A percentile compares a stretch with the other conserved stretches of the same genome.
Evolutionary conservation across 2,888 invertebrate genomes (phyloP).

Genomic region (Clistopyga incitator): DNA sequence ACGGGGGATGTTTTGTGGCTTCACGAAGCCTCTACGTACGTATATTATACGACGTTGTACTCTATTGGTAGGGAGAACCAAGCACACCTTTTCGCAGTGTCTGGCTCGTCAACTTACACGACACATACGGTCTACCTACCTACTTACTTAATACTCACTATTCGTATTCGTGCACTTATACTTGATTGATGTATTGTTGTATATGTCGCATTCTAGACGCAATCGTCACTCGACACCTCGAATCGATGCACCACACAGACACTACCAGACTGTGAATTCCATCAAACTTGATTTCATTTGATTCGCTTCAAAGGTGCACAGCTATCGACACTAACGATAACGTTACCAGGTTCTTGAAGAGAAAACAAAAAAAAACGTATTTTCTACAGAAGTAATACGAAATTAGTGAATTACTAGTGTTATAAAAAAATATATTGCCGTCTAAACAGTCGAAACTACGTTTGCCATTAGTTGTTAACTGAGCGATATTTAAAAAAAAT

Average conservation of each 20-base stretch:
- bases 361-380: not conserved
- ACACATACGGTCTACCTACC: slow-evolving; percentile 68
- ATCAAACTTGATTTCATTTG: not conserved
- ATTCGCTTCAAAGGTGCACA: not conserved
- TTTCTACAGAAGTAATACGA: not conserved
- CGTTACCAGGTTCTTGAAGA: not conserved
- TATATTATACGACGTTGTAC: slow-evolving; percentile 51
- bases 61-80: slow-evolving; percentile 37
- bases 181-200: slow-evolving; percentile 52
- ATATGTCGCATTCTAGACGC: slow-evolving; percentile 13
- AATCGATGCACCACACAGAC: slow-evolving; percentile 61
- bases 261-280: not conserved
- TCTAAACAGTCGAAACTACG: not conserved
- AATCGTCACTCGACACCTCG: slow-evolving; percentile 74
- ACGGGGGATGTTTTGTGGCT: slow-evolving; percentile 79
- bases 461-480: not conserved
- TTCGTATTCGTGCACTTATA: slow-evolving; percentile 62
- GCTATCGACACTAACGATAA: not conserved
- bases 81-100: slow-evolving; percentile 48
- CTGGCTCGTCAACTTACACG: slow-evolving; percentile 51
- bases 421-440: not conserved
- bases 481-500: too few relatives aligned
- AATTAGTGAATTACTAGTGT: not conserved
- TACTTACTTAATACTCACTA: slow-evolving; percentile 76
- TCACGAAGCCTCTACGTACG: slow-evolving; percentile 79